Evolutionary conservation across 1,140 invertebrate species (phyloP).

Genomic region (Drosophila auraria): DNA sequence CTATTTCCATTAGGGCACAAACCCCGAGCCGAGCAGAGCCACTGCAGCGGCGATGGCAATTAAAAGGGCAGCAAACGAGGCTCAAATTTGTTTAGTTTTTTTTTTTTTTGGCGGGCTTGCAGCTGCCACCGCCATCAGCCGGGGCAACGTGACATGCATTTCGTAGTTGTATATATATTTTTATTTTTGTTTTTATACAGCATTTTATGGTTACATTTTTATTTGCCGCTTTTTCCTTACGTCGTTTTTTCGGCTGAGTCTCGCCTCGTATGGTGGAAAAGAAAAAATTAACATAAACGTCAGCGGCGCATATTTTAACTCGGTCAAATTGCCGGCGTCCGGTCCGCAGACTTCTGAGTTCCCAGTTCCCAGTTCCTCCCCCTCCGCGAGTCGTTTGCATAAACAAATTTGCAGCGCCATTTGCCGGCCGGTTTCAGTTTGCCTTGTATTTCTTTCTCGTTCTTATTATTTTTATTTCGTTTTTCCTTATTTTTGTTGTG

Average conservation of each 20-base stretch:
- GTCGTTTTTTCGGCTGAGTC: constrained; percentile 35
- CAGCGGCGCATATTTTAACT: constrained; percentile 82
- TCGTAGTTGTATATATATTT: constrained; percentile 27
- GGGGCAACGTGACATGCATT: constrained; percentile 75
- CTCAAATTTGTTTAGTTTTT: constrained; percentile 57
- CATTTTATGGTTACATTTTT: constrained; percentile 61
- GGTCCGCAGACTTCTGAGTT: constrained; percentile 50
- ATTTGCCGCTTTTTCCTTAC: constrained; percentile 63
- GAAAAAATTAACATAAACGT: constrained; percentile 77
- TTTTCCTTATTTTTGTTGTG: constrained; percentile 7
- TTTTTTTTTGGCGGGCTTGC: constrained; percentile 43
- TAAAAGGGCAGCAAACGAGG: constrained; percentile 63
- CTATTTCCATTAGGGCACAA: constrained; percentile 50
- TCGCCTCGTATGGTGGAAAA: constrained; percentile 48
- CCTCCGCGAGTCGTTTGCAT: constrained; percentile 62
- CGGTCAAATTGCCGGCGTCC: constrained; percentile 81
- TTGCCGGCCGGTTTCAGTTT: constrained; percentile 77
- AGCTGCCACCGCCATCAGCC: constrained; percentile 49
- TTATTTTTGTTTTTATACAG: constrained; percentile 27
- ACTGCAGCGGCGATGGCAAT: constrained; percentile 55
- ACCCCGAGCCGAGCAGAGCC: background rate
- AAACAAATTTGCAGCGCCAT: constrained; percentile 80
- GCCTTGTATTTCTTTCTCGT: constrained; percentile 28
- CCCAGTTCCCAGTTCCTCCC: constrained; percentile 16
- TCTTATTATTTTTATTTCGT: constrained; percentile 19